Percentiles rank a stretch among this genome's conserved stretches.
phyloP scores from a whole-genome alignment of 2,113 vertebrate species.

The Tylochromis polylepis region DNA sequence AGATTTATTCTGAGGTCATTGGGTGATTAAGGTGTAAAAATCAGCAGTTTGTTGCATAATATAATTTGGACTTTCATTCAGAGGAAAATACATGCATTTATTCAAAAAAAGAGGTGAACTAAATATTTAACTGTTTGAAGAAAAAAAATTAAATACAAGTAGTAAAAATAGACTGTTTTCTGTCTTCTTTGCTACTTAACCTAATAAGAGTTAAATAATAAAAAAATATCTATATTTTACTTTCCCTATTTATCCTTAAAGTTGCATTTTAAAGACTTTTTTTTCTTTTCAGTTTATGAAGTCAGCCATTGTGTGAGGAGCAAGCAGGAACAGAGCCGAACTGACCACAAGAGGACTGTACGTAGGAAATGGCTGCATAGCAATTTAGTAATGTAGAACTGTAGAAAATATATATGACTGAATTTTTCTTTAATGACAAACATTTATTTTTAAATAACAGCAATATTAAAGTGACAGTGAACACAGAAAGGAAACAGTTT shows the following conservation, averaged over 20 bases:
- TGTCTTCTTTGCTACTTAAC: background rate
- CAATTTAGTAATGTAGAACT: background rate
- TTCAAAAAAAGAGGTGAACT: background rate
- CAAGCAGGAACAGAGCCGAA: background rate
- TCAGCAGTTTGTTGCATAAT: background rate
- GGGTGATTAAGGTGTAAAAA: background rate
- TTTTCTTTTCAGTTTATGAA: conserved; percentile 53
- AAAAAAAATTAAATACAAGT: background rate
- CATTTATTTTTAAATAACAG: background rate
- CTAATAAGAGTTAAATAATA: background rate
- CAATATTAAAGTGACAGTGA: background rate
- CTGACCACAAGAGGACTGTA: background rate
- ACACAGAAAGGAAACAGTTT: background rate
- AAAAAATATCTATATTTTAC: background rate
- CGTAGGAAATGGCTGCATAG: background rate
- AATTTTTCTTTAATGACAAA: background rate
- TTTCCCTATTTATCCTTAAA: background rate
- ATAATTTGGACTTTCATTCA: background rate
- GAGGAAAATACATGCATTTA: background rate
- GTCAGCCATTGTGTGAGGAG: conserved; percentile 47
- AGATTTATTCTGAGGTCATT: background rate
- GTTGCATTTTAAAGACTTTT: background rate
- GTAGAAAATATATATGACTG: background rate
- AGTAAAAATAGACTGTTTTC: background rate
- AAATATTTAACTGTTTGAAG: background rate